Percentiles rank a stretch among this genome's conserved stretches.
Evolutionary conservation across 2,797 vertebrate genomes (phyloP).

Genomic region (Myotis findleyi): DNA sequence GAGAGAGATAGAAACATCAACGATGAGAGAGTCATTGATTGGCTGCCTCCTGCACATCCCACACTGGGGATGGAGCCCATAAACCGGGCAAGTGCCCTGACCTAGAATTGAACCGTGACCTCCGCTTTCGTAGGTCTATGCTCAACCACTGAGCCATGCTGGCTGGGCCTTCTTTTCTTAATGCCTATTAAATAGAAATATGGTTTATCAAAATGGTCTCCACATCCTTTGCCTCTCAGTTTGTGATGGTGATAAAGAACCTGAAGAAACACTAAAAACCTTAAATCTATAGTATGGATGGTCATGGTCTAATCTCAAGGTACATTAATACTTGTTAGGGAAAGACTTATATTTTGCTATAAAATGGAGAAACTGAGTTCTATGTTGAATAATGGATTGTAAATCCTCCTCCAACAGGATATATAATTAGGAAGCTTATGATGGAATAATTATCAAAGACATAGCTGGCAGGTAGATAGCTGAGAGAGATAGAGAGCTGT

Average conservation of each 20-base stretch:
- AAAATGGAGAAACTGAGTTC: background rate
- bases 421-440: background rate
- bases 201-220: background rate
- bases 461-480: background rate
- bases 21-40: background rate
- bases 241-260: background rate
- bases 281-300: background rate
- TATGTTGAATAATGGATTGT: background rate
- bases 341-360: background rate
- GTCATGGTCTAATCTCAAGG: background rate
- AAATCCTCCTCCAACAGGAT: background rate
- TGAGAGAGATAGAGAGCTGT: rapidly evolving
- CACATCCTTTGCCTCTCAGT: background rate
- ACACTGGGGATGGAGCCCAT: background rate
- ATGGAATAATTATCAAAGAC: background rate
- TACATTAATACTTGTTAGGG: background rate
- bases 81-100: background rate
- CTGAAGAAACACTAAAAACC: background rate
- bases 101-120: background rate
- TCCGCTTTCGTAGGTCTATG: background rate
- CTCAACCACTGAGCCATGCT: background rate
- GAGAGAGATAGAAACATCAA: background rate
- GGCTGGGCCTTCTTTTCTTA: background rate
- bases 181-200: background rate
- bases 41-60: background rate